Percentiles rank a stretch among this genome's conserved stretches.
phyloP scores from a whole-genome alignment of 2,113 vertebrate genomes.

The Coturnix japonica region DNA sequence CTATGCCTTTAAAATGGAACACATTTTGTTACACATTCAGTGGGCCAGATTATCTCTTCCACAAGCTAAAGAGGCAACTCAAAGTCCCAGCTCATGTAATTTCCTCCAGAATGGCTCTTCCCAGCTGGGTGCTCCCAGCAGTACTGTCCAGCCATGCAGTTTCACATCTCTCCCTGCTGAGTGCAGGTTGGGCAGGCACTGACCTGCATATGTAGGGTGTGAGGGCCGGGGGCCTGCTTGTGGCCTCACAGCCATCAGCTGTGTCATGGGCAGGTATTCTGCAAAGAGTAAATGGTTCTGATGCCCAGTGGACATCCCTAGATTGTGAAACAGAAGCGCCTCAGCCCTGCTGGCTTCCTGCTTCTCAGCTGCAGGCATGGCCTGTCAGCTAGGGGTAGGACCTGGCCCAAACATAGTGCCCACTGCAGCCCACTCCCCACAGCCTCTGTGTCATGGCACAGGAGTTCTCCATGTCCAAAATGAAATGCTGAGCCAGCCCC shows the following conservation, averaged over 20 bases:
- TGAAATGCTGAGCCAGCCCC: background rate
- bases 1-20: slow-evolving; percentile 17
- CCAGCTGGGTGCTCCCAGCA: slow-evolving; percentile 49
- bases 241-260: background rate
- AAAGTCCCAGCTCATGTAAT: slow-evolving; percentile 64
- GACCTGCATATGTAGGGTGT: background rate
- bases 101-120: slow-evolving; percentile 62
- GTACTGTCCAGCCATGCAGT: background rate
- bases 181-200: background rate
- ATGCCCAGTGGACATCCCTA: background rate
- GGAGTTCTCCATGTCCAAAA: background rate
- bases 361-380: background rate
- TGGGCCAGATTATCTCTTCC: slow-evolving; percentile 62
- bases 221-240: too few relatives aligned
- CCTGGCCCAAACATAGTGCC: background rate
- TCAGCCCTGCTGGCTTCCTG: background rate
- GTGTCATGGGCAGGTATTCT: background rate
- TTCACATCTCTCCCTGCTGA: background rate
- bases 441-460: background rate
- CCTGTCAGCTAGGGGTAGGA: background rate
- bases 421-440: background rate
- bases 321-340: background rate
- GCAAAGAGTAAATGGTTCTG: background rate
- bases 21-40: slow-evolving; percentile 59
- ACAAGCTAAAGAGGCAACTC: slow-evolving; percentile 60